Percentiles rank a stretch among this genome's conserved stretches.
phyloP scores from a whole-genome alignment of 2,888 invertebrate genomes.

The Tetheella fluctuosa region DNA sequence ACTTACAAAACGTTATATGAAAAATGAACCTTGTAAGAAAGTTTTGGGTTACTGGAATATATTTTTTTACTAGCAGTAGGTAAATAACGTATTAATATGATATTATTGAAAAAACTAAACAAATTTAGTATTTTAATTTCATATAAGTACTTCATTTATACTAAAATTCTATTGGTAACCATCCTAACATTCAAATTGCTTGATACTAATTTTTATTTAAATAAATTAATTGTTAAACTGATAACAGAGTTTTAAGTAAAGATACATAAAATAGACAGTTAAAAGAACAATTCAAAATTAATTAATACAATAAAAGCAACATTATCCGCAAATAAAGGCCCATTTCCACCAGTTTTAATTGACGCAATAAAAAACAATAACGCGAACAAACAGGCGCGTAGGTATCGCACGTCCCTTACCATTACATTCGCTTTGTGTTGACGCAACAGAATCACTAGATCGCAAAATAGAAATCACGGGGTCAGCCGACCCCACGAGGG shows the following conservation, averaged over 20 bases:
- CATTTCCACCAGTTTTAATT: constrained; percentile 7
- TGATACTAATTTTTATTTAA: too few relatives aligned
- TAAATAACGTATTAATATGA: too few relatives aligned
- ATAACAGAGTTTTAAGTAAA: not conserved
- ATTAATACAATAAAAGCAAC: constrained; percentile 1
- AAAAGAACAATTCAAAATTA: not conserved
- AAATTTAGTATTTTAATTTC: too few relatives aligned
- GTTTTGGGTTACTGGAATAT: too few relatives aligned
- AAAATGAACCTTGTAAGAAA: constrained; percentile 3
- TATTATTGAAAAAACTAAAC: too few relatives aligned
- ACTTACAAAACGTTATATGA: constrained; percentile 21
- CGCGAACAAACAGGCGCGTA: constrained; percentile 3
- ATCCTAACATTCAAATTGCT: too few relatives aligned
- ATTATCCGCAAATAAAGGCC: constrained; percentile 13
- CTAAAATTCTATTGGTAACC: too few relatives aligned
- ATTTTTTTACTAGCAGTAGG: not conserved
- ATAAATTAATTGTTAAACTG: too few relatives aligned
- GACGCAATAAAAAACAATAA: constrained; percentile 14
- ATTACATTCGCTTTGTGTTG: constrained; percentile 37
- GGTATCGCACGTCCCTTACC: constrained; percentile 30
- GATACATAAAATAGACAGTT: not conserved
- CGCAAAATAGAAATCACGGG: constrained; percentile 40
- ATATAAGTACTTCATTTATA: too few relatives aligned
- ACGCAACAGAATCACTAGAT: constrained; percentile 49
- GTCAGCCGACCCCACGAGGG: constrained; percentile 17